Base-by-base conservation (phyloP, 2,888 invertebrate species). In the Lingula anatina region DNA sequence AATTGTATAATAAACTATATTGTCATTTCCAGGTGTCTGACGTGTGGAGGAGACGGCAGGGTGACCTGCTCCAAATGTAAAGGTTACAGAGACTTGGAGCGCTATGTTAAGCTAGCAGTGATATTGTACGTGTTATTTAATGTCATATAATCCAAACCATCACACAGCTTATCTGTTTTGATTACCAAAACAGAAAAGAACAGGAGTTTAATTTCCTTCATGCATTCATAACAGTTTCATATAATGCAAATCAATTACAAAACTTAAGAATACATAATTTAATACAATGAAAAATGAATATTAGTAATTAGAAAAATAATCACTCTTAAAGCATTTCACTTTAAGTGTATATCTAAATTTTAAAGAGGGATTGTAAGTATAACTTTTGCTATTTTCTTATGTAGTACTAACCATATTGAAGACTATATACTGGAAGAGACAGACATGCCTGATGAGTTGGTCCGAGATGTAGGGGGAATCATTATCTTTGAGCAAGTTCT, bases 111-210 rank as follows among this genome's bases (percentile, higher is more conserved):
- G 50, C 60, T 75, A 5, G 68, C 64, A 2, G 64, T 73, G 28
- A 53, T 50, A 20, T 75, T 69, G 75, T 75, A 57, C 65, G 71
- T 66, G 38, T 15, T n/a, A n/a, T n/a, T n/a, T n/a, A n/a, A n/a
- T n/a, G n/a, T n/a, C n/a, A n/a, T n/a, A n/a, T n/a, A n/a, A n/a
- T n/a, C n/a, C n/a, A n/a, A n/a, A n/a, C n/a, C n/a, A n/a, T n/a
- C n/a, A n/a, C n/a, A n/a, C n/a, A n/a, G n/a, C n/a, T n/a, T n/a
- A n/a, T n/a, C n/a, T n/a, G n/a, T n/a, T n/a, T n/a, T n/a, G n/a
- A n/a, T n/a, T n/a, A n/a, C n/a, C n/a, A n/a, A n/a, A n/a, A n/a
- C n/a, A n/a, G n/a, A n/a, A n/a, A n/a, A n/a, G n/a, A n/a, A n/a
- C n/a, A n/a, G n/a, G n/a, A n/a, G n/a, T n/a, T n/a, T n/a, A n/a